Evolutionary conservation across 2,888 invertebrate genomes (phyloP).

Genomic region (Steinernema hermaphroditum): DNA sequence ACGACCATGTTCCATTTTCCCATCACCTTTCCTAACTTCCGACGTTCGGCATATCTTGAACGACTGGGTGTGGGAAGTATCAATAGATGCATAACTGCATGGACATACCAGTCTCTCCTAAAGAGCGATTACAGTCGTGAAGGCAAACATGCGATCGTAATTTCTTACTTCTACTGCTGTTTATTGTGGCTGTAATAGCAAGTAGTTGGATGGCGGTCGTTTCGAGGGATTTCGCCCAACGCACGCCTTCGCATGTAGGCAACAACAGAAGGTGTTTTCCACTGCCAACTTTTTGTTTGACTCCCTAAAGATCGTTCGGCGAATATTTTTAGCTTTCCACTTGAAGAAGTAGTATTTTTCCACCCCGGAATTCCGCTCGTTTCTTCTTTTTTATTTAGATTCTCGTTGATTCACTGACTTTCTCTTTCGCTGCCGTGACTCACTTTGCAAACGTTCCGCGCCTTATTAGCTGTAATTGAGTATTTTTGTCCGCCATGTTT

Average conservation of each 20-base stretch:
- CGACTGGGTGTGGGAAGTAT: too few relatives aligned
- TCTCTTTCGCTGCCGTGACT: not conserved
- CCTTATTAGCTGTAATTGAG: conserved; percentile 4
- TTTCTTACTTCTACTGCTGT: conserved; percentile 9
- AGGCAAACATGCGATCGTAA: not conserved
- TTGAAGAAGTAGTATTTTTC: not conserved
- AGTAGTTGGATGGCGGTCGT: not conserved
- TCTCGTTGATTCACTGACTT: not conserved
- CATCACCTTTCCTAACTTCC: too few relatives aligned
- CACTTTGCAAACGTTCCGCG: not conserved
- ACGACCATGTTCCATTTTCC: too few relatives aligned
- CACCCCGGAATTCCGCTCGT: not conserved
- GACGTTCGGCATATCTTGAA: too few relatives aligned
- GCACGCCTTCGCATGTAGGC: not conserved
- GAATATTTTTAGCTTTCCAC: not conserved
- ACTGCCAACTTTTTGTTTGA: not conserved
- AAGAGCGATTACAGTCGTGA: not conserved
- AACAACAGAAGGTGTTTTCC: conserved; percentile 16
- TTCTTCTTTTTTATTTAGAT: not conserved
- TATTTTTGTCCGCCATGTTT: not conserved
- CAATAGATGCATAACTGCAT: too few relatives aligned
- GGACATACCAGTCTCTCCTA: too few relatives aligned
- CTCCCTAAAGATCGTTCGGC: not conserved
- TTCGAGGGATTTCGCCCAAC: not conserved
- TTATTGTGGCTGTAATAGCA: conserved; percentile 23